Evolutionary conservation across 2,113 vertebrate genomes (phyloP).

Genomic region (Leptobrachium leishanense): DNA sequence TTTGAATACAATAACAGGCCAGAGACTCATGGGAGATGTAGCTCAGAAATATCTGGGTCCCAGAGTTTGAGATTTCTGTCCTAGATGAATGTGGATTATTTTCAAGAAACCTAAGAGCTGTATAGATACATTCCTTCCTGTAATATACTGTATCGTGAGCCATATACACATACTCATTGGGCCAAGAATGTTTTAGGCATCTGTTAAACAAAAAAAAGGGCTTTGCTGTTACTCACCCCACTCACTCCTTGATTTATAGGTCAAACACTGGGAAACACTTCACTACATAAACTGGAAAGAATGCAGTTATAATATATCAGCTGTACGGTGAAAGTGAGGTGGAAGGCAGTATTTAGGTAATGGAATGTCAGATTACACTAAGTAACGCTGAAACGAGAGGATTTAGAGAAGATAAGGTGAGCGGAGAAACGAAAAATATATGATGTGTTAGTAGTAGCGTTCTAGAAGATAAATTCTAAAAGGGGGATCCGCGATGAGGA

Average conservation of each 20-base stretch:
- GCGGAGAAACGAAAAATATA: slow-evolving; percentile 18
- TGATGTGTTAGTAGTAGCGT: slow-evolving; percentile 23
- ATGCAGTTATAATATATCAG: slow-evolving; percentile 16
- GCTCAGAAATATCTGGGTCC: too few relatives aligned
- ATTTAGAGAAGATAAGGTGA: slow-evolving; percentile 32
- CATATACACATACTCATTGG: too few relatives aligned
- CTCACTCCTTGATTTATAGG: slow-evolving; percentile 12
- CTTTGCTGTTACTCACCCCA: slow-evolving; percentile 5
- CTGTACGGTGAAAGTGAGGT: slow-evolving; percentile 30
- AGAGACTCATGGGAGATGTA: too few relatives aligned
- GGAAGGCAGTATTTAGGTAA: slow-evolving; percentile 43
- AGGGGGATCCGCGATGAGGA: slow-evolving; percentile 16
- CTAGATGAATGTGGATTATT: too few relatives aligned
- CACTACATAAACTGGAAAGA: slow-evolving; percentile 36
- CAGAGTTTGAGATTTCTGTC: too few relatives aligned
- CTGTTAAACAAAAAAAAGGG: neutral
- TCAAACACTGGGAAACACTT: slow-evolving; percentile 20
- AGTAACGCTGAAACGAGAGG: slow-evolving; percentile 26
- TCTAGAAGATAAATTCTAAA: slow-evolving; percentile 14
- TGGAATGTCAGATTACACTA: slow-evolving; percentile 36
- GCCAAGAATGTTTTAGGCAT: too few relatives aligned
- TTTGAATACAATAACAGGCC: too few relatives aligned
- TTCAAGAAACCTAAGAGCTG: too few relatives aligned
- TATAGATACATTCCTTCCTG: too few relatives aligned
- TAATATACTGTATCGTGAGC: too few relatives aligned